Conservation (phyloP, 2,113 vertebrate species). For the Amphiprion percula region DNA sequence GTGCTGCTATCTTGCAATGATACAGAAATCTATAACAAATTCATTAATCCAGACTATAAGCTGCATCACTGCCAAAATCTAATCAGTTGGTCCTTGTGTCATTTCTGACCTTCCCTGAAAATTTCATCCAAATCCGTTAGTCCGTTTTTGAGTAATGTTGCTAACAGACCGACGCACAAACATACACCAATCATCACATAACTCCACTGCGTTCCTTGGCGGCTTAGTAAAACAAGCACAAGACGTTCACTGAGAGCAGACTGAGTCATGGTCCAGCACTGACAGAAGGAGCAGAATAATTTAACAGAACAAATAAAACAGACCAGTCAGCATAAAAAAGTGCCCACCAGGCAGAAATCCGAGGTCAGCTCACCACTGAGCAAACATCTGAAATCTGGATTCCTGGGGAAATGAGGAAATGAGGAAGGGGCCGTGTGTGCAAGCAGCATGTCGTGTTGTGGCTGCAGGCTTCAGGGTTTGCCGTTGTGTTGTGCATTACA, state of each 20-base stretch:
- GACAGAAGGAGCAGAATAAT: slow-evolving; percentile 32
- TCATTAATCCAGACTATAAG: too few species aligned
- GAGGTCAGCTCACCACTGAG: slow-evolving; percentile 69
- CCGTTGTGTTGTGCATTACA: background rate
- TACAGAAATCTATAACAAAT: too few species aligned
- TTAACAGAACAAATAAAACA: slow-evolving; percentile 41
- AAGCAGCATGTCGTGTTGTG: background rate
- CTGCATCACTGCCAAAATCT: too few species aligned
- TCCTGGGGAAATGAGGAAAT: slow-evolving; percentile 77
- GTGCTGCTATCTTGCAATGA: too few species aligned
- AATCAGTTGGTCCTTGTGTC: too few species aligned
- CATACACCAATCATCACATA: too few species aligned
- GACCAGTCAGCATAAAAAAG: slow-evolving; percentile 68
- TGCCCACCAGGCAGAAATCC: slow-evolving; percentile 70
- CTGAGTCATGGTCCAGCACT: background rate
- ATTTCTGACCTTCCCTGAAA: too few species aligned
- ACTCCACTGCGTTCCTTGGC: too few species aligned
- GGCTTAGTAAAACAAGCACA: background rate
- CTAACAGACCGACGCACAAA: too few species aligned
- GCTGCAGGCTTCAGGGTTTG: slow-evolving; percentile 2
- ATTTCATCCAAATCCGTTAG: too few species aligned
- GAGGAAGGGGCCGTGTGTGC: slow-evolving; percentile 34
- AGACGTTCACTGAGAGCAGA: background rate
- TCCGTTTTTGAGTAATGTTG: too few species aligned
- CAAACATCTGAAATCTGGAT: slow-evolving; percentile 75